Evolutionary conservation across 2,888 invertebrate species (phyloP).

Genomic region (Shargacucullia verbasci): DNA sequence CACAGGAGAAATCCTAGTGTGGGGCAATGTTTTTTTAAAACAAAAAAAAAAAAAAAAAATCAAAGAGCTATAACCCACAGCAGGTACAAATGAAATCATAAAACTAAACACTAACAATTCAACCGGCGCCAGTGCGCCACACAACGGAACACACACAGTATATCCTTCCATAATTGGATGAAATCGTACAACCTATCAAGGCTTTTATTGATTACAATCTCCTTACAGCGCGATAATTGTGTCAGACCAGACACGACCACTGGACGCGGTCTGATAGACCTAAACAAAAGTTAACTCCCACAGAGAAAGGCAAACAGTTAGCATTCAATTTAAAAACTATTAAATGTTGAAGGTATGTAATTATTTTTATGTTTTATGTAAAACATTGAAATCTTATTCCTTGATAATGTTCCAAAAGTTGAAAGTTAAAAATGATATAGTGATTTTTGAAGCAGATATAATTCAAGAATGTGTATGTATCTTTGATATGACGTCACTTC

Average conservation of each 20-base stretch:
- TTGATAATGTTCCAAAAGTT: too few species aligned
- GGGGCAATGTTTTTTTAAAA: too few species aligned
- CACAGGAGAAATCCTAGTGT: too few species aligned
- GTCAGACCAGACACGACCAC: slow-evolving; percentile 16
- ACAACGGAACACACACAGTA: neutral
- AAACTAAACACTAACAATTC: neutral
- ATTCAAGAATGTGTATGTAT: too few species aligned
- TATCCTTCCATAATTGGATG: slow-evolving; percentile 57
- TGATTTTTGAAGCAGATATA: too few species aligned
- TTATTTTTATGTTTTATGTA: slow-evolving; percentile 5
- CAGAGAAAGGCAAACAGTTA: slow-evolving; percentile 59
- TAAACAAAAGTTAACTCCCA: slow-evolving; percentile 48
- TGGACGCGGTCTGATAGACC: slow-evolving; percentile 62
- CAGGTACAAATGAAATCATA: too few species aligned
- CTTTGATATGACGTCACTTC: too few species aligned
- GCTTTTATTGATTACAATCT: slow-evolving; percentile 44
- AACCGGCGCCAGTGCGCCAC: neutral
- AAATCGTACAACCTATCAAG: slow-evolving; percentile 58
- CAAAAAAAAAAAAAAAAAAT: too few species aligned
- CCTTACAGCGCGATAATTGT: slow-evolving; percentile 38
- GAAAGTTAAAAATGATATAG: too few species aligned
- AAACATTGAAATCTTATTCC: too few species aligned
- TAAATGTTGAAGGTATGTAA: slow-evolving; percentile 9
- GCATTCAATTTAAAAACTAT: slow-evolving; percentile 56
- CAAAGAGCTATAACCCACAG: too few species aligned